Percentiles rank a stretch among this genome's conserved stretches.
Evolutionary conservation across 2,113 vertebrate genomes (phyloP).

Genomic region (Archilochus colubris): DNA sequence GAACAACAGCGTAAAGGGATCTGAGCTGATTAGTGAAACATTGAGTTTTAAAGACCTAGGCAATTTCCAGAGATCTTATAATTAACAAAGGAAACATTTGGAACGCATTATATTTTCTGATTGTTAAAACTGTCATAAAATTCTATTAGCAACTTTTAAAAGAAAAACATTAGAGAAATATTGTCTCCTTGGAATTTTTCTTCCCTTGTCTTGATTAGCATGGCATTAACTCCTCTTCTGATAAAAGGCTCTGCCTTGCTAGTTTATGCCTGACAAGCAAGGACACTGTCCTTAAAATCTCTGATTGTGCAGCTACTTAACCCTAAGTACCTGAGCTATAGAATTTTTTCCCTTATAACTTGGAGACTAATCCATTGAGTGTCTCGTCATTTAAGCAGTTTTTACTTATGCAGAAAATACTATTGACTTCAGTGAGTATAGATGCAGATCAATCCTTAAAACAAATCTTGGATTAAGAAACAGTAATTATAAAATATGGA

Average conservation of each 20-base stretch:
- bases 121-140: slow-evolving; percentile 47
- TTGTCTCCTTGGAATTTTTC: not conserved
- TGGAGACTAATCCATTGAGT: not conserved
- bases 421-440: not conserved
- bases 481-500: not conserved
- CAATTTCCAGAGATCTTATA: slow-evolving; percentile 38
- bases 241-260: slow-evolving; percentile 35
- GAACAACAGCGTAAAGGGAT: slow-evolving; percentile 8
- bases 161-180: slow-evolving; percentile 27
- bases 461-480: not conserved
- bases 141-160: slow-evolving; percentile 32
- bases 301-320: not conserved
- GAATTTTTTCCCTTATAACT: slow-evolving; percentile 9
- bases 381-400: not conserved
- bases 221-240: slow-evolving; percentile 26
- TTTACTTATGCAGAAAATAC: not conserved
- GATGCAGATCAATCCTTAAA: not conserved
- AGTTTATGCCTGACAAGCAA: slow-evolving; percentile 28
- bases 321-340: not conserved
- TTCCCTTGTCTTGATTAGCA: slow-evolving; percentile 5
- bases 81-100: slow-evolving; percentile 46
- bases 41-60: slow-evolving; percentile 45
- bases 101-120: slow-evolving; percentile 24
- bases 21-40: slow-evolving; percentile 49
- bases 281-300: slow-evolving; percentile 28